Percentiles rank a stretch among this genome's conserved stretches.
Evolutionary conservation across 2,797 vertebrate species (phyloP).

Genomic region (Smutsia gigantea): DNA sequence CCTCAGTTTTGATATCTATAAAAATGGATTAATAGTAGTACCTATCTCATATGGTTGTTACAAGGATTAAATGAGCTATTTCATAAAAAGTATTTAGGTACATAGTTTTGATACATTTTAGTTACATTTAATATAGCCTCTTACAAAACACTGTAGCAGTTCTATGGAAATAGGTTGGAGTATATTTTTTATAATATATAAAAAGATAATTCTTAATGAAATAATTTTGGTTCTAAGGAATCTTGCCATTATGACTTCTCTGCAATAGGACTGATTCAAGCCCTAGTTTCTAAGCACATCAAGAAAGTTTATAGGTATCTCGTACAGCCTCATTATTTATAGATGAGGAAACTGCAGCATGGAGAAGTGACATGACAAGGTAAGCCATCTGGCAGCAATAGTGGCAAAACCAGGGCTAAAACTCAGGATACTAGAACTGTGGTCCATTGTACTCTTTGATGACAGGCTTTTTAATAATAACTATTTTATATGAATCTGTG

Average conservation of each 20-base stretch:
- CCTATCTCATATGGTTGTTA: neutral
- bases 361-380: neutral
- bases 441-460: neutral
- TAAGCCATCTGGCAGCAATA: neutral
- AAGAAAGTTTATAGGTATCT: neutral
- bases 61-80: slow-evolving; percentile 27
- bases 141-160: slow-evolving; percentile 1
- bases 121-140: neutral
- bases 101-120: slow-evolving; percentile 35
- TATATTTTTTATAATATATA: neutral
- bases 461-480: neutral
- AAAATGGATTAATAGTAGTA: slow-evolving; percentile 25
- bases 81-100: neutral
- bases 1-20: slow-evolving; percentile 37
- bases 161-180: slow-evolving; percentile 37
- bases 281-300: neutral
- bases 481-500: neutral
- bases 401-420: slow-evolving; percentile 6
- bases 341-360: neutral
- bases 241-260: slow-evolving; percentile 21
- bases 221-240: slow-evolving; percentile 25
- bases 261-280: neutral
- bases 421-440: neutral
- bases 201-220: slow-evolving; percentile 32
- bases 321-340: neutral